phyloP scores from a whole-genome alignment of 1,140 invertebrate species.

The Meloidogyne hapla region DNA sequence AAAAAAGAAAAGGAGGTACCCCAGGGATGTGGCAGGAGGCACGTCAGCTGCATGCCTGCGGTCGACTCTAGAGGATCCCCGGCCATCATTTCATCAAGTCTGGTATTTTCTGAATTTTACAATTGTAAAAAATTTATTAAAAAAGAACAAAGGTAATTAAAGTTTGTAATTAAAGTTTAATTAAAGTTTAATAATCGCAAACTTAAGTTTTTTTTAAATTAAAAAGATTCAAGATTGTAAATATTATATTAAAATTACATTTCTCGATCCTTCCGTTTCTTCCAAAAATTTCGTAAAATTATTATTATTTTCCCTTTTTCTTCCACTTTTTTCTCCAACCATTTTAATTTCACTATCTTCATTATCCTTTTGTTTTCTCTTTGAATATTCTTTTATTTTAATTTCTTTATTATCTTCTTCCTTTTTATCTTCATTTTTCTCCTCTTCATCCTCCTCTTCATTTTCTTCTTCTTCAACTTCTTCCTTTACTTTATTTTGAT shows the following conservation, averaged over 20 bases:
- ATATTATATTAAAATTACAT: neutral
- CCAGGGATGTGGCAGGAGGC: no score
- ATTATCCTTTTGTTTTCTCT: neutral
- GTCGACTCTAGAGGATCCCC: no score
- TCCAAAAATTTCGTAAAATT: neutral
- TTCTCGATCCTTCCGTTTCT: neutral
- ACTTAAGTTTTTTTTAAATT: no score
- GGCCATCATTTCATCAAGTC: no score
- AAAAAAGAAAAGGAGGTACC: no score
- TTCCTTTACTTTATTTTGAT: neutral
- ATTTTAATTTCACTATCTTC: neutral
- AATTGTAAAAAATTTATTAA: no score
- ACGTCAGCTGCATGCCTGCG: no score
- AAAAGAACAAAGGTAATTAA: no score
- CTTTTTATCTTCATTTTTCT: neutral
- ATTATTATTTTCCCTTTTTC: neutral
- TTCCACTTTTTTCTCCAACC: neutral
- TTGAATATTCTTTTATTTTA: neutral
- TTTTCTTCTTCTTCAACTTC: neutral
- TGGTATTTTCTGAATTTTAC: no score
- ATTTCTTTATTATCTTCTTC: neutral
- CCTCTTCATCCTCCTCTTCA: neutral
- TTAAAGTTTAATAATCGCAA: no score
- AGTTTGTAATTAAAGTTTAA: no score
- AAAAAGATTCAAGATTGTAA: no score